Evolutionary conservation across 92 coral and sea anemone genomes (phyloP).

Genomic region (Diadumene lineata): DNA sequence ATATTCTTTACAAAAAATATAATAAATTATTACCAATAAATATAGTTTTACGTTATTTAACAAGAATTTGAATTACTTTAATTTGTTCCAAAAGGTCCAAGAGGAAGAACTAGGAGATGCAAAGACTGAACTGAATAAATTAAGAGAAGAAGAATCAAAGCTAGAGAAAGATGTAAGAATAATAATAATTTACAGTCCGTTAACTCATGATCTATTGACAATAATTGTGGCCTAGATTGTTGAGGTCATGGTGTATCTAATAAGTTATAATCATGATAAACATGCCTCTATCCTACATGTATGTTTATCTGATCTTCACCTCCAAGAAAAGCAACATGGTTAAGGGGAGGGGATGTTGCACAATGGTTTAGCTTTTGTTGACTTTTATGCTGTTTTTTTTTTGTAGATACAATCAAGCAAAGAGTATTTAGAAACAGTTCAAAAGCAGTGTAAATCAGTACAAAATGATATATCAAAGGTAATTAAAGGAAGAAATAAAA

Average conservation of each 20-base stretch:
- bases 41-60: too few species aligned
- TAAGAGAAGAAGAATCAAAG: constrained; percentile 86
- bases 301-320: too few species aligned
- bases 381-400: background rate
- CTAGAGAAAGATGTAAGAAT: constrained; percentile 82
- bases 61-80: too few species aligned
- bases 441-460: constrained; percentile 85
- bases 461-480: constrained; percentile 92
- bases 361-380: background rate
- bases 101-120: constrained; percentile 96
- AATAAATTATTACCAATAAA: too few species aligned
- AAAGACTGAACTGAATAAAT: constrained; percentile 81
- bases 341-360: too few species aligned
- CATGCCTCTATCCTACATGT: too few species aligned
- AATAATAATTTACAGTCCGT: background rate
- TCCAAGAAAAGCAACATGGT: too few species aligned
- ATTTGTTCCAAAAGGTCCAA: too few species aligned
- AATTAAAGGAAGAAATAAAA: background rate
- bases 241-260: too few species aligned
- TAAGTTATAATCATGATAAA: too few species aligned
- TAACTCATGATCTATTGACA: background rate
- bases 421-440: constrained; percentile 89
- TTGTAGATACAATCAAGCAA: constrained; percentile 82
- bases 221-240: background rate
- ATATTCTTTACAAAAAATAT: too few species aligned